Percentiles rank a stretch among this genome's conserved stretches.
phyloP scores from a whole-genome alignment of 2,113 vertebrate species.

The Brienomyrus brachyistius region DNA sequence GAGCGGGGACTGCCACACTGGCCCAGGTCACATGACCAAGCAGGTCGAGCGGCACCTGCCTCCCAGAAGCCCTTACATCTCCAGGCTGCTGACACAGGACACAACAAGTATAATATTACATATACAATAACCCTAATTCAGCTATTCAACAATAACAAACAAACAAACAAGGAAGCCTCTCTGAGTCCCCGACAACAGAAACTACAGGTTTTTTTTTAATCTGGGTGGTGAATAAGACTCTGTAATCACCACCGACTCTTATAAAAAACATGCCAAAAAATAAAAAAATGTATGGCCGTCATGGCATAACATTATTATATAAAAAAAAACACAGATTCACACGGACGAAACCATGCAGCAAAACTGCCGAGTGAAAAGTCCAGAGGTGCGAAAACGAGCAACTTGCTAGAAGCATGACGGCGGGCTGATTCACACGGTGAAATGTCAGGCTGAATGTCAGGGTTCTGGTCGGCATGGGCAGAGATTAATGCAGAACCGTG shows the following conservation, averaged over 20 bases:
- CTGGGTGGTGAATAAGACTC: not conserved
- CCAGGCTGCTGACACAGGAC: not conserved
- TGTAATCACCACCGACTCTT: not conserved
- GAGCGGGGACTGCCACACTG: not conserved
- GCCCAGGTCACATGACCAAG: not conserved
- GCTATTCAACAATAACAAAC: not conserved
- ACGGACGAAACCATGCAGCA: not conserved
- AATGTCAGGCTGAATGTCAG: slow-evolving; percentile 23
- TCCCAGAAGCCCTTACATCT: not conserved
- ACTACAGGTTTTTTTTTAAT: not conserved
- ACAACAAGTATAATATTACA: not conserved
- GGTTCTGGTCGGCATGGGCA: slow-evolving; percentile 12
- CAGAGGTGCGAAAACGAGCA: not conserved
- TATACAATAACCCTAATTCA: not conserved
- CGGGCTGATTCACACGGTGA: slow-evolving; percentile 14
- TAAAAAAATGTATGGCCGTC: not conserved
- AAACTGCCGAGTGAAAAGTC: not conserved
- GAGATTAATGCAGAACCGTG: slow-evolving; percentile 12
- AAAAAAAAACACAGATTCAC: not conserved
- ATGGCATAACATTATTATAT: not conserved
- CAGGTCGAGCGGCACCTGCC: not conserved
- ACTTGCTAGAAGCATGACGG: slow-evolving; percentile 8
- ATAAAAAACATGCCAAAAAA: not conserved
- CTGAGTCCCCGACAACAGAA: not conserved
- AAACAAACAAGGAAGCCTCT: not conserved